Percentiles rank a stretch among this genome's conserved stretches.
phyloP scores from a whole-genome alignment of 2,888 invertebrate species.

The Glaucopsyche alexis region DNA sequence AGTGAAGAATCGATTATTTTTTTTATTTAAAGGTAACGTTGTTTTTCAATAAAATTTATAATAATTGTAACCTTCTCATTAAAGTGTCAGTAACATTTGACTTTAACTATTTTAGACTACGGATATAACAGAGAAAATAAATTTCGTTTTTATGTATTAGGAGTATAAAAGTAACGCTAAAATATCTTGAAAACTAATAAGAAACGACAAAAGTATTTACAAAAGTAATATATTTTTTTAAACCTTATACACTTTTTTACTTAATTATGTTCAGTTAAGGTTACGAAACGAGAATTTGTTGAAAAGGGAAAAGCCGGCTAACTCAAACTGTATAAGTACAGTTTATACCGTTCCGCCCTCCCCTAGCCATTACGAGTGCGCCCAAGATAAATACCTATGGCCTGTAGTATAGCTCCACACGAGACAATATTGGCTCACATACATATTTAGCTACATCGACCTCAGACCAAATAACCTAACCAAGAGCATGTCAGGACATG shows the following conservation, averaged over 20 bases:
- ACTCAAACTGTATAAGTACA: slow-evolving; percentile 4
- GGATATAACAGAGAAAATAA: too few relatives aligned
- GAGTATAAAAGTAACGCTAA: too few relatives aligned
- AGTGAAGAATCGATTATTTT: slow-evolving; percentile 33
- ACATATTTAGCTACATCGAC: slow-evolving; percentile 12
- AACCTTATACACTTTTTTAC: background rate
- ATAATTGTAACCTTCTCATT: too few relatives aligned
- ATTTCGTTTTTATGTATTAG: too few relatives aligned
- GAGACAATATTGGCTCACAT: slow-evolving; percentile 9
- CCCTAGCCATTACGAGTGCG: slow-evolving; percentile 17
- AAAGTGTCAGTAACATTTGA: background rate
- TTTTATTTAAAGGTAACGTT: background rate
- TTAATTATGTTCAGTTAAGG: background rate
- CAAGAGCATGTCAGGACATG: too few relatives aligned
- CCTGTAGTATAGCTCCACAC: slow-evolving; percentile 16
- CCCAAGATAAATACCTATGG: background rate
- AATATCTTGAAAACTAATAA: too few relatives aligned
- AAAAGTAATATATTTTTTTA: too few relatives aligned
- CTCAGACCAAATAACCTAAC: background rate
- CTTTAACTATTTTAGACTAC: background rate
- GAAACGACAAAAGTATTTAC: too few relatives aligned
- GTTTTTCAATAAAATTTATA: background rate
- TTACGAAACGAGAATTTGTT: background rate
- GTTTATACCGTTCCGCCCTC: slow-evolving; percentile 1
- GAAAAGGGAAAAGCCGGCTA: background rate